Evolutionary conservation across 1,140 invertebrate species (phyloP).

Genomic region (Drosophila sucinea): DNA sequence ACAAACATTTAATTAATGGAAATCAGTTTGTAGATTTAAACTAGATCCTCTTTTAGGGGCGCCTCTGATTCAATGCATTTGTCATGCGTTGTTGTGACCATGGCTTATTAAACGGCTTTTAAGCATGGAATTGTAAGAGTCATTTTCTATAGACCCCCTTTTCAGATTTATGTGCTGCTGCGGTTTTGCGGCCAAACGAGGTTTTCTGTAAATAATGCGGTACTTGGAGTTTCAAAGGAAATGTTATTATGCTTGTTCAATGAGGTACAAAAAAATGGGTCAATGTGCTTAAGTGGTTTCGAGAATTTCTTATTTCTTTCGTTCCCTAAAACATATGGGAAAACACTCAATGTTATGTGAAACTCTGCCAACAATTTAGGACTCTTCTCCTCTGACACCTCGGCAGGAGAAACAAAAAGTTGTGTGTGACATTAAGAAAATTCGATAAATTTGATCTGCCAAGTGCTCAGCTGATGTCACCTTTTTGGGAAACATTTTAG

Average conservation of each 20-base stretch:
- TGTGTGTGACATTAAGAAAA: background rate
- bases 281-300: background rate
- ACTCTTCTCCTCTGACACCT: no score
- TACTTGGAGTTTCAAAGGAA: conserved; percentile 27
- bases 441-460: background rate
- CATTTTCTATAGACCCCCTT: conserved; percentile 54
- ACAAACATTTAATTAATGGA: no score
- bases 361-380: no score
- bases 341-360: no score
- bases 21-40: no score
- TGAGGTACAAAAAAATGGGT: conserved; percentile 12
- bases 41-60: background rate
- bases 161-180: conserved; percentile 58
- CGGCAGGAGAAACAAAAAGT: no score
- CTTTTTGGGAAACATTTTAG: background rate
- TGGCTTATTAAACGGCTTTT: conserved; percentile 76
- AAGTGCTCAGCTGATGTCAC: background rate
- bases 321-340: no score
- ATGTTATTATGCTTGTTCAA: conserved; percentile 8
- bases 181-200: conserved; percentile 39
- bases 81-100: conserved; percentile 67
- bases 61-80: conserved; percentile 65
- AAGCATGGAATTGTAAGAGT: conserved; percentile 53
- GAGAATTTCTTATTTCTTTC: no score
- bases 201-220: conserved; percentile 59